A percentile compares a stretch with the other conserved stretches of the same genome.
These are phyloP conservation scores for Hymenopus coronatus DNA, from an alignment of 2,888 invertebrate genomes.

Conservation along the genomic window DNA sequence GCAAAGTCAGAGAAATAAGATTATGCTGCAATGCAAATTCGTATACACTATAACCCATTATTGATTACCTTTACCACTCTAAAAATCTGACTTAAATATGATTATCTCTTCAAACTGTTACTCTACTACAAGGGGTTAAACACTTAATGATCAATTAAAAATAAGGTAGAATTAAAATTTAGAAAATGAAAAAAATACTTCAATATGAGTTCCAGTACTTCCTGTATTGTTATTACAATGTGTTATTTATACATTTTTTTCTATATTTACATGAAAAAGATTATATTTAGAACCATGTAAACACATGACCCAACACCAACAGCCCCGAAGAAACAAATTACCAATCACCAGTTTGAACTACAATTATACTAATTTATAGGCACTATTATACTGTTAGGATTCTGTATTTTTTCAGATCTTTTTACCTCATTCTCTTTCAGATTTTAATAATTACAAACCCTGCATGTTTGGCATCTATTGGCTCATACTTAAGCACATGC, in stretches of 20 bases:
- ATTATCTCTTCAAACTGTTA: background rate
- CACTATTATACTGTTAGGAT: background rate
- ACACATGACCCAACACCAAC: background rate
- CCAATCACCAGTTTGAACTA: background rate
- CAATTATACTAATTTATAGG: background rate
- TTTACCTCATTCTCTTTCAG: too few species aligned
- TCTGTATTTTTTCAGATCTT: too few species aligned
- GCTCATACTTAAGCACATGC: too few species aligned
- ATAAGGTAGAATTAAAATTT: too few species aligned
- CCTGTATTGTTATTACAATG: background rate
- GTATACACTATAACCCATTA: background rate
- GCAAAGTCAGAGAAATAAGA: background rate
- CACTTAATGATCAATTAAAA: background rate
- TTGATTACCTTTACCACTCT: background rate
- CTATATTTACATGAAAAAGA: too few species aligned
- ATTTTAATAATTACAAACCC: too few species aligned
- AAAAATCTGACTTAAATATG: background rate
- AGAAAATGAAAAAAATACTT: too few species aligned
- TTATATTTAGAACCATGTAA: background rate
- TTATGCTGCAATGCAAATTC: background rate
- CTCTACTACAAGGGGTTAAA: background rate
- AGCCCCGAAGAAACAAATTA: background rate
- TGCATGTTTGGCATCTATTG: too few species aligned
- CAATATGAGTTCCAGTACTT: background rate
- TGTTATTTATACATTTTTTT: background rate